A percentile compares a stretch with the other conserved stretches of the same genome.
phyloP scores from a whole-genome alignment of 2,888 invertebrate genomes.

The Plutella xylostella region DNA sequence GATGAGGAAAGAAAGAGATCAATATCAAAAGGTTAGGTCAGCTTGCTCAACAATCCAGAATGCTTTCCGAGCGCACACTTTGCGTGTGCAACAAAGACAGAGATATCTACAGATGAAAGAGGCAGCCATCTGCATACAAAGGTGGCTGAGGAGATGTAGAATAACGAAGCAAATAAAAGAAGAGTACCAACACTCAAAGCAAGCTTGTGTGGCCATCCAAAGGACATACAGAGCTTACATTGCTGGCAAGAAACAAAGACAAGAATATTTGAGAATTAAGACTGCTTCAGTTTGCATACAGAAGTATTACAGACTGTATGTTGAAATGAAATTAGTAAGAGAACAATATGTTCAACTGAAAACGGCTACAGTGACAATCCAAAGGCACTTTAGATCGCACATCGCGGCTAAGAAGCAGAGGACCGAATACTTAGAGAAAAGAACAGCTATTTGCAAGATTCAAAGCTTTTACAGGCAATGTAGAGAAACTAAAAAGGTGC shows the following conservation, averaged over 20 bases:
- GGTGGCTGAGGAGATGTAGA: constrained; percentile 46
- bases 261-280: constrained; percentile 8
- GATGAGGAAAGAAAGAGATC: constrained; percentile 35
- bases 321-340: constrained; percentile 34
- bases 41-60: constrained; percentile 46
- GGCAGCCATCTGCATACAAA: constrained; percentile 49
- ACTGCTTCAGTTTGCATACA: constrained; percentile 28
- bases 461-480: constrained; percentile 16
- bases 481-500: constrained; percentile 27
- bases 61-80: constrained; percentile 37
- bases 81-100: constrained; percentile 31
- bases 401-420: constrained; percentile 29
- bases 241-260: constrained; percentile 11
- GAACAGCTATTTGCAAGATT: constrained; percentile 24
- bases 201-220: constrained; percentile 22
- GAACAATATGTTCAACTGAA: constrained; percentile 30
- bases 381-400: constrained; percentile 43
- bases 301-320: constrained; percentile 38
- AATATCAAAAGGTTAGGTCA: constrained; percentile 30
- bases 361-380: constrained; percentile 34
- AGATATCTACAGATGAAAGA: constrained; percentile 35
- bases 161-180: constrained; percentile 28
- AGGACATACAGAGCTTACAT: constrained; percentile 17
- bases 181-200: constrained; percentile 30
- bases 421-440: constrained; percentile 26